A percentile compares a stretch with the other conserved stretches of the same genome.
phyloP scores from a whole-genome alignment of 2,113 vertebrate genomes.

The Ctenomys sociabilis region DNA sequence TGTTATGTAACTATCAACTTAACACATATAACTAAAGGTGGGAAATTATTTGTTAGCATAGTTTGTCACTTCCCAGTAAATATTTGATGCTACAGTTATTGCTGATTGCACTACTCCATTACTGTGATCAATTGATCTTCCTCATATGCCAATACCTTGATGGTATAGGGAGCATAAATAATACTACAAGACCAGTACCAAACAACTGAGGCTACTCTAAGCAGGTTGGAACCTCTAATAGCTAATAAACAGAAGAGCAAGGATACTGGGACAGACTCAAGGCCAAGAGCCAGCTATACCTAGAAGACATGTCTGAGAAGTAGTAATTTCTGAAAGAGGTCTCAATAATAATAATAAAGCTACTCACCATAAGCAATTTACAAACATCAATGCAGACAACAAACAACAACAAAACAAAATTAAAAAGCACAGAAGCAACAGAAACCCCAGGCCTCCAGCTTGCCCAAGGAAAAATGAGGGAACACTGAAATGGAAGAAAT shows the following conservation, averaged over 20 bases:
- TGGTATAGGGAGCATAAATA: neutral
- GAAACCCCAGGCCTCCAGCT: neutral
- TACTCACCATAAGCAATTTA: neutral
- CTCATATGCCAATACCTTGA: neutral
- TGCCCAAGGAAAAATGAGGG: neutral
- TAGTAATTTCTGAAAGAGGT: neutral
- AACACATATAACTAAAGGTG: neutral
- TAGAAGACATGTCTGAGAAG: neutral
- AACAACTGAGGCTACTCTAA: neutral
- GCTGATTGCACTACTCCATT: neutral
- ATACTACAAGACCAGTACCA: neutral
- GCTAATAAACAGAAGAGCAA: neutral
- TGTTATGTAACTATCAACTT: neutral
- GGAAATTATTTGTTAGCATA: neutral
- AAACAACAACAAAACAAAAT: neutral
- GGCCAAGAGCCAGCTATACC: neutral
- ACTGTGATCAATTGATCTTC: neutral
- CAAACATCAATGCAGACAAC: neutral
- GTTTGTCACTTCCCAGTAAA: neutral
- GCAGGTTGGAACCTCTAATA: neutral
- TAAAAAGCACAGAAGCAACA: neutral
- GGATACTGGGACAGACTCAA: neutral
- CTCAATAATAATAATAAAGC: neutral
- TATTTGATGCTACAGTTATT: neutral
- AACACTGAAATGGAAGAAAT: neutral